Evolutionary conservation across 1,140 invertebrate species (phyloP).

Genomic region (Alviniconcha marisindica): DNA sequence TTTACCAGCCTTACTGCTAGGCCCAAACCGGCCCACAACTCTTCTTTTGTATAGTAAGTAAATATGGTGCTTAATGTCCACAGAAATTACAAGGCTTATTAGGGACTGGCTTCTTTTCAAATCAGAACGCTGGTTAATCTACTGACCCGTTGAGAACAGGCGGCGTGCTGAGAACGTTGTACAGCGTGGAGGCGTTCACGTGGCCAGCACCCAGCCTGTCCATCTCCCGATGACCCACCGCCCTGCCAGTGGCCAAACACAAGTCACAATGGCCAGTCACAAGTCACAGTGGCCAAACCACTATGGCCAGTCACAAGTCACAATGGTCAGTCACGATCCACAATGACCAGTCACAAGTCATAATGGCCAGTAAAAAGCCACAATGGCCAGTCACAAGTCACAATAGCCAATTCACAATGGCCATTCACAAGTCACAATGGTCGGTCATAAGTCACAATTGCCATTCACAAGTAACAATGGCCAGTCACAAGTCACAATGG

Average conservation of each 20-base stretch:
- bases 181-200: conserved; percentile 56
- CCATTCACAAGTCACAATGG: not conserved
- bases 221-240: conserved; percentile 63
- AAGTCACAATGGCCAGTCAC: not conserved
- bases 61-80: too few species aligned
- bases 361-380: not conserved
- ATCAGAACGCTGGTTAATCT: too few species aligned
- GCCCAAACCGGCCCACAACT: too few species aligned
- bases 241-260: conserved; percentile 46
- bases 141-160: conserved; percentile 67
- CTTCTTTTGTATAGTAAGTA: too few species aligned
- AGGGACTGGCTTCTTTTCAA: too few species aligned
- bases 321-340: not conserved
- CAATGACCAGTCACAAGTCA: too few species aligned
- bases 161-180: conserved; percentile 60
- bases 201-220: conserved; percentile 58
- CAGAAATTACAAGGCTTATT: too few species aligned
- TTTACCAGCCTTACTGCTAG: too few species aligned
- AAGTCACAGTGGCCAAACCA: not conserved
- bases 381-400: too few species aligned
- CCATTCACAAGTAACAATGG: conserved; percentile 18
- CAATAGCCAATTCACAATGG: conserved; percentile 27
- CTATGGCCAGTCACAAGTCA: not conserved
- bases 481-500: not conserved
- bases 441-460: too few species aligned